A percentile compares a stretch with the other conserved stretches of the same genome.
Evolutionary conservation across 2,888 invertebrate genomes (phyloP).

Genomic region (Cephonodes hylas): DNA sequence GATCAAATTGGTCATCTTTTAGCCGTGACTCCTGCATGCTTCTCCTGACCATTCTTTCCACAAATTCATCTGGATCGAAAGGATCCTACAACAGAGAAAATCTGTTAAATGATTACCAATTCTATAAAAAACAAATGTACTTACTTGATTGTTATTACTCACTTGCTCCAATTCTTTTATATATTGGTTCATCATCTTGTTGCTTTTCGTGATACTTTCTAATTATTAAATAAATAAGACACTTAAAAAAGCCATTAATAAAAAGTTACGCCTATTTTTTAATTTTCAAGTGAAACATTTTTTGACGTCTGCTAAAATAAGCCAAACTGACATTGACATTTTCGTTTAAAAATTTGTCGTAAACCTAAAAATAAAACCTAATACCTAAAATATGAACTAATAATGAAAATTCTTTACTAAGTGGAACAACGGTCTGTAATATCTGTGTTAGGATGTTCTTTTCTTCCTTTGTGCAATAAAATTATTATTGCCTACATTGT

Average conservation of each 20-base stretch:
- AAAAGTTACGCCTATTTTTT: not conserved
- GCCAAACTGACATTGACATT: not conserved
- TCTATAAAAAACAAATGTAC: not conserved
- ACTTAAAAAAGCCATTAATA: not conserved
- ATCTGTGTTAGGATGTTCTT: too few relatives aligned
- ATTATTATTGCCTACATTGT: too few relatives aligned
- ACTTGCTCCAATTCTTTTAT: slow-evolving; percentile 93
- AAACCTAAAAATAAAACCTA: too few relatives aligned
- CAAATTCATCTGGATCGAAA: slow-evolving; percentile 98
- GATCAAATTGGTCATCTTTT: slow-evolving; percentile 86
- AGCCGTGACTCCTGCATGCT: slow-evolving; percentile 90
- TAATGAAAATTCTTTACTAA: too few relatives aligned
- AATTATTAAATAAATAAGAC: not conserved
- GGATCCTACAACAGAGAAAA: slow-evolving; percentile 87
- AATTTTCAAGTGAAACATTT: not conserved
- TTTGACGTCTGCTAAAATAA: not conserved
- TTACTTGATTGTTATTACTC: slow-evolving; percentile 27
- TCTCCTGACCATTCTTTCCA: slow-evolving; percentile 97
- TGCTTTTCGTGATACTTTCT: not conserved
- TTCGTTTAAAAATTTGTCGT: not conserved
- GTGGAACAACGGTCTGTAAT: too few relatives aligned
- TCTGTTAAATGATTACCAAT: slow-evolving; percentile 2
- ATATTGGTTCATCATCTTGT: slow-evolving; percentile 92
- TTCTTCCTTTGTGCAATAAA: too few relatives aligned
- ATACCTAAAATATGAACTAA: too few relatives aligned